Evolutionary conservation across 2,888 invertebrate species (phyloP), one percentile per base, ranked within the genome.

Genomic region (Dasypogon diadema): DNA sequence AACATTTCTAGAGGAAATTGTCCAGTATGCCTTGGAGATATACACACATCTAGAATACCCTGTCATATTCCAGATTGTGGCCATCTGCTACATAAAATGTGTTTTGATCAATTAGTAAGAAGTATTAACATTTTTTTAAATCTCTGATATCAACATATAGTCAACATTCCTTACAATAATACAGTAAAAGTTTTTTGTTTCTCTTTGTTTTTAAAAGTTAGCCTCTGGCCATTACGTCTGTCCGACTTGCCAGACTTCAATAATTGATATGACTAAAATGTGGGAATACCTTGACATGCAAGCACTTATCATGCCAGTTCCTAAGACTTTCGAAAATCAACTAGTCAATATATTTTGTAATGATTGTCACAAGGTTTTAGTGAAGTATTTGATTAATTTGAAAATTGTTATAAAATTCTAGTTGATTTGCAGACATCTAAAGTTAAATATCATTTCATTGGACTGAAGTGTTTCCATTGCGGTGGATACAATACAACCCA

Each of bases 401-500:
- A 24, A 14, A 24, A 42, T 65, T n/a, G 16, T 46, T 0, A 3
- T 1, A 26, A 42, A 42, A 24, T 74, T 34, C 70, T 78, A 80
- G 78, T 79, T 30, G 5, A 1, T 78, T 86, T 89, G 37, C 86
- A 95, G 94, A 89, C 93, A 82, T 93, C 93, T 16, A 91, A 90
- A 30, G 93, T 94, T 6, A 91, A 91, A 82, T 96, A 95, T 85
- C 96, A 97, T 83, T 93, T 96, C 77, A 92, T 96, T 30, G 96
- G 96, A 1, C 87, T 95, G 75, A 96, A 96, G 85, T 97, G 96
- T 84, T 88, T 89, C 54, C 90, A 92, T 80, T 96, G 96, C 83
- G 95, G 94, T n/a, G 95, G 94, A 1, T 96, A 96, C 85, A 96
- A 96, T 85, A 96, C 96, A 0, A 93, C 94, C 81, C 91, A 93